Evolutionary conservation across 2,113 vertebrate species (phyloP), one percentile per base, ranked within the genome.

Genomic region (Pelusios castaneus): DNA sequence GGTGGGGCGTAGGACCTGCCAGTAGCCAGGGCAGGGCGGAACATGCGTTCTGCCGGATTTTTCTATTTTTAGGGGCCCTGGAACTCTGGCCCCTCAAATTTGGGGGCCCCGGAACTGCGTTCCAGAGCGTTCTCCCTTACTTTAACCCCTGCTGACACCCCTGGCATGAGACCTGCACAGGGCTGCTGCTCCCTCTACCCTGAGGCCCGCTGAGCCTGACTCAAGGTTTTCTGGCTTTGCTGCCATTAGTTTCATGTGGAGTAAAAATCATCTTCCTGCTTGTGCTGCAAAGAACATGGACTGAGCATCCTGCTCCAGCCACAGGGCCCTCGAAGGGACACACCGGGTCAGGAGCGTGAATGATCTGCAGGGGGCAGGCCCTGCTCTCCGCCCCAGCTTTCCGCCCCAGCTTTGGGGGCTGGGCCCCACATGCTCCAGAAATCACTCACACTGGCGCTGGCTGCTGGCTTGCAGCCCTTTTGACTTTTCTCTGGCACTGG

Each of bases 221-320:
- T 45, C 94, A 49, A 8, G 9, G 52, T 90, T 29, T 1, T 43
- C 84, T 84, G 91, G 77, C 80, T 63, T 73, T 85, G 83, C 90
- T 96, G 94, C 95, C 94, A 92, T 80, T 24, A 70, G 21, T 87
- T 90, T 88, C 87, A 58, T 24, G 58, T 87, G 85, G 54, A 52
- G 54, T 94, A 95, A 84, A 81, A 96, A 91, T 95, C 94, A 92
- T 51, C 77, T 73, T 73, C 73, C 82, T 95, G 29, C 60, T 63
- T 34, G 29, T 17, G 58, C 16, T 63, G 29, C 29, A 60, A 31
- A 60, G 56, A 29, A 12, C 13, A 29, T 8, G 14, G 31, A 13
- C 31, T 29, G 13, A 34, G 31, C 60, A n/a, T n/a, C 31, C 56
- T 12, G 29, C 3, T 3, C 12, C 2, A 13, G 29, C 56, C 6